Base-by-base conservation (phyloP, 2,113 vertebrate genomes). In the Echinops telfairi region DNA sequence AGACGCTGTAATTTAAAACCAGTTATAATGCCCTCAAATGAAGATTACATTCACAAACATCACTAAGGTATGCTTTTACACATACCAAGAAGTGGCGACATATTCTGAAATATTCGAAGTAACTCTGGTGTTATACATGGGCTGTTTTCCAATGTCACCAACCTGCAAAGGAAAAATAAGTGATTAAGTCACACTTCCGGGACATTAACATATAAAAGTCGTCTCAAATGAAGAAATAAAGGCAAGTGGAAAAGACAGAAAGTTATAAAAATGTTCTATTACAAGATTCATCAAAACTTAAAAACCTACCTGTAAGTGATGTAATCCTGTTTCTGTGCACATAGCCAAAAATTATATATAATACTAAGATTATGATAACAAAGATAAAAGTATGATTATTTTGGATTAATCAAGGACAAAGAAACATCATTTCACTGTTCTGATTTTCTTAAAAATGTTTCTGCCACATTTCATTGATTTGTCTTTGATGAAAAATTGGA, bases 81-180 rank as follows among this genome's bases (percentile, higher is more conserved):
- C 99, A 98, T 97, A 99, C 99, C 99, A 83, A 99, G 98, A 97
- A 99, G 98, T 57, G 99, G 97, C 43, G 99, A 98, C 99, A 99
- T 99, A 97, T 99, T 99, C 96, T 99, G 99, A 98, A 99, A 99
- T 97, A 99, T 98, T 97, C 99, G 98, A 94, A 99, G 98, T 80
- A 99, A 98, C 95, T 99, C 99, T 2, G 99, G 98, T 79, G 99
- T 99, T 96, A 99, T 97, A 94, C 98, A 98, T 10, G 99, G 99
- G 92, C 99, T 98, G 95, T 99, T 99, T 97, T 99, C 99, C 98
- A 99, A 97, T 1, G 99, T 99, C 96, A 99, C 99, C 98, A 99
- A 98, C 99, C 99, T 99, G 98, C 23, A 31, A 95, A 86, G 0
- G 84, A 82, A 57, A 91, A 83, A 62, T 0, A 96, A 53, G 75